Evolutionary conservation across 2,888 invertebrate species (phyloP).

Genomic region (Leptinotarsa peninsularis): DNA sequence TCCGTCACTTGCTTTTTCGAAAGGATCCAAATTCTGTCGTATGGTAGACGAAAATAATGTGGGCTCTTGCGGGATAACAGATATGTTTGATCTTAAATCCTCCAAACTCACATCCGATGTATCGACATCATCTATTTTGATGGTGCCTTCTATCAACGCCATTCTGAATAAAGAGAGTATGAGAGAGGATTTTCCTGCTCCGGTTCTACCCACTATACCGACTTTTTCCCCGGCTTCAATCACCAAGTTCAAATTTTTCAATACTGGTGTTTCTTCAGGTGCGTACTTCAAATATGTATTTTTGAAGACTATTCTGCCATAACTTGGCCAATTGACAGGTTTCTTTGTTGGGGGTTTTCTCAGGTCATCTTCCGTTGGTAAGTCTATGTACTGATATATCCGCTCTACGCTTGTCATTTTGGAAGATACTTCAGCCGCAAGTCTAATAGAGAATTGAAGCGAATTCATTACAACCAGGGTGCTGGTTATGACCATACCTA

Average conservation of each 20-base stretch:
- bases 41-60: constrained; percentile 84
- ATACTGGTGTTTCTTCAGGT: constrained; percentile 73
- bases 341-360: constrained; percentile 66
- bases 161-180: constrained; percentile 86
- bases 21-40: constrained; percentile 87
- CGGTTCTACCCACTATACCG: constrained; percentile 88
- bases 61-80: constrained; percentile 89
- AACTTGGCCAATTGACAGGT: constrained; percentile 73
- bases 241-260: constrained; percentile 75
- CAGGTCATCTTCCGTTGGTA: constrained; percentile 77
- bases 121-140: constrained; percentile 81
- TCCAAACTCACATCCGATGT: constrained; percentile 78
- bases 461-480: constrained; percentile 81
- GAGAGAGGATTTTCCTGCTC: constrained; percentile 88
- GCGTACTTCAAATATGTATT: constrained; percentile 74
- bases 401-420: constrained; percentile 86
- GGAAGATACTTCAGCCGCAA: constrained; percentile 79
- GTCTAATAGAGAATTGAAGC: constrained; percentile 83
- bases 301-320: constrained; percentile 72
- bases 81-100: constrained; percentile 82
- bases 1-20: constrained; percentile 78
- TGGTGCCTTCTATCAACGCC: constrained; percentile 76
- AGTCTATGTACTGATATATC: constrained; percentile 79
- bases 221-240: constrained; percentile 77
- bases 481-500: constrained; percentile 80